Evolutionary conservation across 2,888 invertebrate genomes (phyloP), one percentile per base, ranked within the genome.

Genomic region (Halictus quadricinctus): DNA sequence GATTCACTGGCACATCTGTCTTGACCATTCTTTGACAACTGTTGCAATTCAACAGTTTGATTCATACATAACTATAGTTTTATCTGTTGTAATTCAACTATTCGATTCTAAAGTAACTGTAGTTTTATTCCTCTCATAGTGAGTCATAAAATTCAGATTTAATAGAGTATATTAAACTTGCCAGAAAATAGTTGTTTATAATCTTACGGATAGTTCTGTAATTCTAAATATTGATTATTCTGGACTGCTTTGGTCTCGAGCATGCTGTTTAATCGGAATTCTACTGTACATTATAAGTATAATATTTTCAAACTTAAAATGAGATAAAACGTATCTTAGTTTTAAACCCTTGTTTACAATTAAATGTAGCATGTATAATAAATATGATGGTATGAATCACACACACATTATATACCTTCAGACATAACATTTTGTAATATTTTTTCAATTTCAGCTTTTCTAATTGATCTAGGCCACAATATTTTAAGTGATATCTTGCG

Each of bases 381-480:
- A 43, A 70, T 70, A 43, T 43, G 12, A 43, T 21, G 12, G 6
- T 70, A 13, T 70, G 6, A 43, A 13, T 43, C 6, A 25, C 25
- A 73, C 15, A 43, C 25, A 29, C 10, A 46, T 64, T 76, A 66
- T 21, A 66, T 84, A 80, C 84, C 0, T 18, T 0, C 0, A 25
- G 15, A 18, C 0, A 10, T 0, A 36, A 85, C 76, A 7, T 10
- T 2, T 0, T 48, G 0, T 46, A 76, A 43, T 46, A 84, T 15
- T 13, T 29, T 46, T 64, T 64, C 43, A 4, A 84, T 50, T 21
- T 76, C 5, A 15, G 12, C 29, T 64, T 10, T 76, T 0, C 0
- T 0, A 43, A 60, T 6, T n/a, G 4, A 50, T 2, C 66, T 43
- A 7, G 0, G 15, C n/a, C 10, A 3, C 1, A 73, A 13, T 15